phyloP scores from a whole-genome alignment of 2,888 invertebrate species.

The Anoplius nigerrimus region DNA sequence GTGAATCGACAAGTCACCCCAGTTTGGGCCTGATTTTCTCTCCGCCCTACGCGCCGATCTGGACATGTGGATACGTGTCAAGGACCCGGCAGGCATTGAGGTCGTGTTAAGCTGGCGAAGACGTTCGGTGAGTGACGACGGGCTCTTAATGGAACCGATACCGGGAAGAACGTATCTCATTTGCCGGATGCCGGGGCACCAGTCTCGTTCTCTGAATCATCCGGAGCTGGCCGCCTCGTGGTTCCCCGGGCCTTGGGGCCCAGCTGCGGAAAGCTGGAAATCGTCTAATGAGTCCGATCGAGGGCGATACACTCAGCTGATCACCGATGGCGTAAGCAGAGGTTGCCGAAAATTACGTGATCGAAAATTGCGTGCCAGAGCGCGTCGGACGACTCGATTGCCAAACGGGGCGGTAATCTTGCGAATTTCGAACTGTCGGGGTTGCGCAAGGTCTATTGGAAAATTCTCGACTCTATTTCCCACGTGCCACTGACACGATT shows the following conservation, averaged over 20 bases:
- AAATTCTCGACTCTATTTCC: no score
- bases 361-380: no score
- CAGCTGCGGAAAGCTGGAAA: neutral
- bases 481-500: no score
- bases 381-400: no score
- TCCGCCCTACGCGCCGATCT: neutral
- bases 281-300: slow-evolving; percentile 6
- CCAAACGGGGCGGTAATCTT: no score
- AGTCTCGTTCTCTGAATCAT: slow-evolving; percentile 40
- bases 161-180: slow-evolving; percentile 20
- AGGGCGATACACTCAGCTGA: neutral
- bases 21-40: no score
- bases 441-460: no score
- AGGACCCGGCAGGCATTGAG: neutral
- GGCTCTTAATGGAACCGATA: slow-evolving; percentile 20
- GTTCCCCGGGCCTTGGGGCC: neutral
- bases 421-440: no score
- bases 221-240: neutral
- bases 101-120: neutral
- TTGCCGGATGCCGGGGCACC: slow-evolving; percentile 7
- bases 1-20: no score
- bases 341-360: slow-evolving; percentile 1
- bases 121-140: neutral
- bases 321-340: neutral
- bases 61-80: neutral